These are phyloP conservation scores for Drosophila repletoides DNA, from an alignment of 1,140 invertebrate genomes.

Conservation along the genomic window DNA sequence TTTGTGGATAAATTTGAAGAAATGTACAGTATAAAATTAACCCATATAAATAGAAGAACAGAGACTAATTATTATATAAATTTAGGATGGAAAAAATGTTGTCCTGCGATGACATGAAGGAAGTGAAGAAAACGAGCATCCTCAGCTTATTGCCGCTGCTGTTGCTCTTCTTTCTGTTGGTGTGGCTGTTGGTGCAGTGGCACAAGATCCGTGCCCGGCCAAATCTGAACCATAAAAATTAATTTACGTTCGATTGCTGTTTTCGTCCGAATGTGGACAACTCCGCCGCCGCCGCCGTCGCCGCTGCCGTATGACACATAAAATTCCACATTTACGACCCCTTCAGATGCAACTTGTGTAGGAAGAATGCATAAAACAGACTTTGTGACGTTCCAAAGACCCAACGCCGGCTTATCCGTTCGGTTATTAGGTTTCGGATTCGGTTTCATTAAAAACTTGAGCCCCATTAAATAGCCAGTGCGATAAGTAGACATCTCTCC, in stretches of 20 bases:
- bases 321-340: constrained; percentile 72
- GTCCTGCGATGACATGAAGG: too few species aligned
- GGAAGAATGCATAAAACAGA: background rate
- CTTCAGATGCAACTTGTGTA: constrained; percentile 56
- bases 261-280: constrained; percentile 51
- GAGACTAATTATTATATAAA: too few species aligned
- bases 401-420: constrained; percentile 9
- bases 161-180: constrained; percentile 16
- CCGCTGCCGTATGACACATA: constrained; percentile 64
- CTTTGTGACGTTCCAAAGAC: background rate
- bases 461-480: constrained; percentile 10
- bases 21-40: too few species aligned
- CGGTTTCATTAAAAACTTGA: constrained; percentile 31
- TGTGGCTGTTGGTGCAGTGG: constrained; percentile 36
- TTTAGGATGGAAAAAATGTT: too few species aligned
- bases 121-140: too few species aligned
- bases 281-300: constrained; percentile 5
- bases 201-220: too few species aligned
- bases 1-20: too few species aligned
- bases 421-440: too few species aligned
- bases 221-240: constrained; percentile 70
- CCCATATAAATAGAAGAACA: too few species aligned
- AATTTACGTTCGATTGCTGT: constrained; percentile 77
- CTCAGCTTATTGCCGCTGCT: constrained; percentile 1
- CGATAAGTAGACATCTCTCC: background rate